These are phyloP conservation scores for Drosophila picticornis DNA, from an alignment of 2,888 invertebrate species.

Conservation along the genomic window DNA sequence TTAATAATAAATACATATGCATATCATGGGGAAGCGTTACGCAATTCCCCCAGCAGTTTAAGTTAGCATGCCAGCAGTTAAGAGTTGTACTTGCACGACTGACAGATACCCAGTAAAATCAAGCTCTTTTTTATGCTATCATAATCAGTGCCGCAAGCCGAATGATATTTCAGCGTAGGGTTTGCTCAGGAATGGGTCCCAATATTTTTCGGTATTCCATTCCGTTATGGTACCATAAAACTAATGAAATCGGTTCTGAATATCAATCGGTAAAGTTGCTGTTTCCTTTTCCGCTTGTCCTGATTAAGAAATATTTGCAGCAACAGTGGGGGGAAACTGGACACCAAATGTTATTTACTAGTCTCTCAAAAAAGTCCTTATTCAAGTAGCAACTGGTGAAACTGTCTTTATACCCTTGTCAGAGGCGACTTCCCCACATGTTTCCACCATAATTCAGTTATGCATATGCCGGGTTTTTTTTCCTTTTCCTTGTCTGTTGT, in stretches of 20 bases:
- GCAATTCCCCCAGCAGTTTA: constrained; percentile 1
- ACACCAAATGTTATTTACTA: neutral
- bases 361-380: neutral
- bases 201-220: neutral
- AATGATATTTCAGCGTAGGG: neutral
- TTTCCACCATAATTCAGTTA: constrained; percentile 49
- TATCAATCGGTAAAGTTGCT: neutral
- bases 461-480: neutral
- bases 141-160: neutral
- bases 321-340: neutral
- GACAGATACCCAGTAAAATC: neutral
- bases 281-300: neutral
- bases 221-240: neutral
- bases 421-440: constrained; percentile 8
- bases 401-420: neutral
- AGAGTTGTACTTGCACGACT: neutral
- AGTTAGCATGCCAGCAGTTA: neutral
- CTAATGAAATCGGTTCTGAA: neutral
- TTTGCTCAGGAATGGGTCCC: neutral
- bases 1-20: constrained; percentile 6
- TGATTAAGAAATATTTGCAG: neutral
- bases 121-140: neutral
- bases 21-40: neutral
- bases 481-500: constrained; percentile 1
- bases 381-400: neutral